Evolutionary conservation across 2,888 invertebrate species (phyloP).

Genomic region (Hypercompe scribonia): DNA sequence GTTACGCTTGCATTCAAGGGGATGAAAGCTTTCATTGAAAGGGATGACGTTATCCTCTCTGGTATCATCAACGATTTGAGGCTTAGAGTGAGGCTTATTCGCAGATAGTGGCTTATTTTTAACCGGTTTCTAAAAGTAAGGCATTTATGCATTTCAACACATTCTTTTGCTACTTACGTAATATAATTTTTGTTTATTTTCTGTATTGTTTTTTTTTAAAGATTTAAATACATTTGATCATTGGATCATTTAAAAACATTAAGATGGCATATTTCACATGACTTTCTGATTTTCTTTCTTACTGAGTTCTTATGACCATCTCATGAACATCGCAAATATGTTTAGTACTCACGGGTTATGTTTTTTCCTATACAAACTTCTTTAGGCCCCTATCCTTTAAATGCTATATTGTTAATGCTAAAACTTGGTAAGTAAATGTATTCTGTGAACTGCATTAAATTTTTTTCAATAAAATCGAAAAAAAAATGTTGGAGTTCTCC

Average conservation of each 20-base stretch:
- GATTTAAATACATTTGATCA: not conserved
- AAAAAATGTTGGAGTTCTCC: no score
- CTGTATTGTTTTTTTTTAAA: not conserved
- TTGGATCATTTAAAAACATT: not conserved
- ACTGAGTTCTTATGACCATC: no score
- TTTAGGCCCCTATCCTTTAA: no score
- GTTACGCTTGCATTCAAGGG: constrained; percentile 48
- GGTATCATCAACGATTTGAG: constrained; percentile 16
- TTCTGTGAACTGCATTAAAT: no score
- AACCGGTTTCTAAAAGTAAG: not conserved
- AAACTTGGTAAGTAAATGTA: no score
- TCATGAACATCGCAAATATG: no score
- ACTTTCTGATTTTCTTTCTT: no score
- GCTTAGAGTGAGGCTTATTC: constrained; percentile 12
- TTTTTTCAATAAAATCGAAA: no score
- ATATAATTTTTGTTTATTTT: not conserved
- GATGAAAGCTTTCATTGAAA: constrained; percentile 55
- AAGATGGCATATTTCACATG: not conserved
- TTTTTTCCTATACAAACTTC: no score
- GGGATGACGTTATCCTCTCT: constrained; percentile 38
- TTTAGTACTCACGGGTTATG: no score
- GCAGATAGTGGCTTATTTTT: constrained; percentile 4
- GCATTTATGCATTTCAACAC: not conserved
- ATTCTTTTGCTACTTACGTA: not conserved
- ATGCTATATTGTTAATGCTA: no score